Base-by-base conservation (phyloP, 1,140 invertebrate genomes). In the Drosophila rufa region DNA sequence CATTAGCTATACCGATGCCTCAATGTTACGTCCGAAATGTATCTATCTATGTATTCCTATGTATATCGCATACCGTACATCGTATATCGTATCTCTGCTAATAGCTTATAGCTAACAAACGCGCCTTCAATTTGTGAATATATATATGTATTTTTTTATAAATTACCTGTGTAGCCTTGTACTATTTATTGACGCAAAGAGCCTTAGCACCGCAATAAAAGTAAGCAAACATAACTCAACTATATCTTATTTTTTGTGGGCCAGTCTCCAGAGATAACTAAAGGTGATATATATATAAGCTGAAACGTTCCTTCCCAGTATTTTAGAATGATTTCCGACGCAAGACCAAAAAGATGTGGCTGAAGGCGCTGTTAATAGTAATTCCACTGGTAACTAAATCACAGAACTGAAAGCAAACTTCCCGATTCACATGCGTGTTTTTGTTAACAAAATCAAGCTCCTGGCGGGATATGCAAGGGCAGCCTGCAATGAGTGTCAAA, bases 41-140 rank as follows among this genome's bases (percentile, higher is more conserved):
- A 46, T 42, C 36, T 58, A 71, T 43, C 66, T 38, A 70, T 70
- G 59, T 78, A 87, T 89, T 87, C 84, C 84, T 87, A 80, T 30
- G 78, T 78, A 85, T 70, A 69, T 71, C 45, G 69, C 38, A 58
- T 11, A 8, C 6, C 27, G 69, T 43, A 58, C 4, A 33, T 33
- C 65, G 50, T 11, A 33, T 30, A 33, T 33, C 65, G 50, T 11
- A 33, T 30, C 65, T 57, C 51, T 70, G 65, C 70, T 80, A 74
- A 59, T 56, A 84, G 75, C 81, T 80, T 69, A 73, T 74, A 43
- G 69, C 82, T 74, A 85, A 85, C 67, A 45, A 70, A 75, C 57
- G 83, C 79, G 83, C 84, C 76, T 89, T 86, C 47, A 74, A 84
- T 80, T 89, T 89, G 85, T 89, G 83, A 84, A 87, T 89, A 86